These are phyloP conservation scores for Porphyrio hochstetteri DNA, from an alignment of 2,113 vertebrate species.

Conservation along the genomic window DNA sequence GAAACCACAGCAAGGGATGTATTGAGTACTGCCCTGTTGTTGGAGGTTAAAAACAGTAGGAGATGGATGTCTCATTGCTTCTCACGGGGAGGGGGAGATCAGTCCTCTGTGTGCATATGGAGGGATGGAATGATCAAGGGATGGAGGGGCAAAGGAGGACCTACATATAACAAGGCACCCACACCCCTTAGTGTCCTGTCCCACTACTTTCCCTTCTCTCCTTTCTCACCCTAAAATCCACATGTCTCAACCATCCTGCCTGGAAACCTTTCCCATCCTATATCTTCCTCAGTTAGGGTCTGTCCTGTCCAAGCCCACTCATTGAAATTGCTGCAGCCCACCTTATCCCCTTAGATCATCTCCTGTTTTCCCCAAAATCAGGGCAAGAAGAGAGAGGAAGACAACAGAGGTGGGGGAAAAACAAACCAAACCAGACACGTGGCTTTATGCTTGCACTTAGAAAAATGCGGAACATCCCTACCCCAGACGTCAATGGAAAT, in stretches of 20 bases:
- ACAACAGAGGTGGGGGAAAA: accelerated
- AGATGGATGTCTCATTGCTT: background rate
- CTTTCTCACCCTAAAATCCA: background rate
- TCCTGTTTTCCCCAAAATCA: background rate
- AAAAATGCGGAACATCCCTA: background rate
- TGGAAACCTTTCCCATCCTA: background rate
- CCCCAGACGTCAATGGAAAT: background rate
- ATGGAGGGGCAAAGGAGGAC: too few species aligned
- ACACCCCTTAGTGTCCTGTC: background rate
- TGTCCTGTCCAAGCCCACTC: background rate
- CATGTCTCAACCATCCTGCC: background rate
- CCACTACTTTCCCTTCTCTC: background rate
- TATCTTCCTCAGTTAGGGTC: background rate
- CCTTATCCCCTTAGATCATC: background rate
- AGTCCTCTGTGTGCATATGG: background rate
- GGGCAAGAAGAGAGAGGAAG: background rate
- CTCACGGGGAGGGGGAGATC: background rate
- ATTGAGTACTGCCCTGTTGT: background rate
- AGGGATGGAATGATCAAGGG: background rate
- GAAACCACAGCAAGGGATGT: background rate
- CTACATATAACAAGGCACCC: background rate
- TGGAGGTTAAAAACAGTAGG: background rate
- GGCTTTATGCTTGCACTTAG: background rate
- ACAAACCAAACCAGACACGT: background rate
- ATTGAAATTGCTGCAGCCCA: background rate